Evolutionary conservation across 2,888 invertebrate genomes (phyloP).

Genomic region (Ptilodon capucinus): DNA sequence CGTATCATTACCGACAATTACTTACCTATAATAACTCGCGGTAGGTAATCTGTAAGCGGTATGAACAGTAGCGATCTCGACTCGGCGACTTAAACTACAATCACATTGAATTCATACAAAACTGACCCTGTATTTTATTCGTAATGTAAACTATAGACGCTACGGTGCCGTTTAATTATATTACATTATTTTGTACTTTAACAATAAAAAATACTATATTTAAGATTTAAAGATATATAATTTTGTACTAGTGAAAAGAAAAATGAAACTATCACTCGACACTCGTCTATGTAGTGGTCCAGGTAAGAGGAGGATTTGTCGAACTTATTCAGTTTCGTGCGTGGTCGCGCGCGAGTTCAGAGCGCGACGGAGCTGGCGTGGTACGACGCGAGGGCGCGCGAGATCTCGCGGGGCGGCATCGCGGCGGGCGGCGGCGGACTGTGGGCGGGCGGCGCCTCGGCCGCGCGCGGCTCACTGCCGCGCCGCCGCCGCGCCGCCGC

Average conservation of each 20-base stretch:
- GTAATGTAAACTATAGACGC: slow-evolving; percentile 74
- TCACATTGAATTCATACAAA: slow-evolving; percentile 83
- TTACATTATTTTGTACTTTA: slow-evolving; percentile 81
- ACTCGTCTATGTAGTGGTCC: slow-evolving; percentile 80
- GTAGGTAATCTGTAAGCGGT: slow-evolving; percentile 67
- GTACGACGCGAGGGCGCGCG: slow-evolving; percentile 40
- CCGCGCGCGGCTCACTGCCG: slow-evolving; percentile 83
- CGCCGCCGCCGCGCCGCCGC: slow-evolving; percentile 62
- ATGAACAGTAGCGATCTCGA: slow-evolving; percentile 70
- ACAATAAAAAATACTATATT: slow-evolving; percentile 70
- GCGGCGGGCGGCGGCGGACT: slow-evolving; percentile 53
- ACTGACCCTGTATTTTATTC: slow-evolving; percentile 81
- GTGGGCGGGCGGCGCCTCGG: slow-evolving; percentile 76
- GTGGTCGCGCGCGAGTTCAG: slow-evolving; percentile 60
- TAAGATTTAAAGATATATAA: slow-evolving; percentile 68
- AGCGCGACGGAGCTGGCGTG: slow-evolving; percentile 50
- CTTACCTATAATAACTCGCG: slow-evolving; percentile 73
- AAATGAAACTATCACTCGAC: slow-evolving; percentile 54
- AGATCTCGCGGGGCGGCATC: slow-evolving; percentile 53
- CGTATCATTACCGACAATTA: slow-evolving; percentile 42
- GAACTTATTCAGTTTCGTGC: slow-evolving; percentile 81
- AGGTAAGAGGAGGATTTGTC: slow-evolving; percentile 81
- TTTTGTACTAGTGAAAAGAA: slow-evolving; percentile 74
- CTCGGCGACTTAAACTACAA: slow-evolving; percentile 79
- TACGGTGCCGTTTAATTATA: slow-evolving; percentile 71